Percentiles rank a stretch among this genome's conserved stretches.
These are phyloP conservation scores for Cassiopea andromeda DNA, from an alignment of 30 jellyfish, hydroid and myxozoan genomes.

Conservation along the genomic window DNA sequence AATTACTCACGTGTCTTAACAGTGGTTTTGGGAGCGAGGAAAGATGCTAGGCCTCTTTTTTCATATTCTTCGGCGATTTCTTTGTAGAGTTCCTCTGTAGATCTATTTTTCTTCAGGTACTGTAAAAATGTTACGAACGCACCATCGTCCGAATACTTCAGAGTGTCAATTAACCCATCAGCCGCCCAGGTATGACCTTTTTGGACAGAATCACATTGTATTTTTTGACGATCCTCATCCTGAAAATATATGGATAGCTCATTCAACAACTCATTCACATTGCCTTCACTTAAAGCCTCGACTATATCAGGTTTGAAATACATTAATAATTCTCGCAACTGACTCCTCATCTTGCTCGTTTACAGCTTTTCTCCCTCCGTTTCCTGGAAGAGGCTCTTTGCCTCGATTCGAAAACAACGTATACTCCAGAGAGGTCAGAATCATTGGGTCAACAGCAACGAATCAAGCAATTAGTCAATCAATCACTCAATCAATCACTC, in stretches of 20 bases:
- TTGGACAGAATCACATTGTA: slow-evolving; percentile 27
- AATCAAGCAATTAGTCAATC: background rate
- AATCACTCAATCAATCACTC: background rate
- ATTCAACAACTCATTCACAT: background rate
- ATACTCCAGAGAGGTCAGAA: too few relatives aligned
- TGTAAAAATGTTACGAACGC: slow-evolving; percentile 23
- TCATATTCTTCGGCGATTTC: background rate
- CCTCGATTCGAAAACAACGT: too few relatives aligned
- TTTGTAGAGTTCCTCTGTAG: slow-evolving; percentile 19
- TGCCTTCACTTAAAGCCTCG: background rate
- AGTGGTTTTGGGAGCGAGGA: background rate
- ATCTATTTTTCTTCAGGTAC: background rate
- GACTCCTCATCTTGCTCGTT: background rate
- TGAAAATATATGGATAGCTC: background rate
- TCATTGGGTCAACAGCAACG: background rate
- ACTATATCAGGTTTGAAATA: slow-evolving; percentile 9
- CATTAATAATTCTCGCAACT: background rate
- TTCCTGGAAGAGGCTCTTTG: too few relatives aligned
- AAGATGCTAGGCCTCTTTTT: background rate
- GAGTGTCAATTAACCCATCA: slow-evolving; percentile 34
- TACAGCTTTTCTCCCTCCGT: background rate
- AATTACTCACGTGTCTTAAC: background rate
- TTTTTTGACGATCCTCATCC: slow-evolving; percentile 16
- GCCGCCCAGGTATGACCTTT: slow-evolving; percentile 51
- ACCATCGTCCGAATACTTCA: slow-evolving; percentile 6